Percentiles rank a stretch among this genome's conserved stretches.
These are phyloP conservation scores for Hipparchia semele DNA, from an alignment of 2,888 invertebrate species.

Conservation along the genomic window DNA sequence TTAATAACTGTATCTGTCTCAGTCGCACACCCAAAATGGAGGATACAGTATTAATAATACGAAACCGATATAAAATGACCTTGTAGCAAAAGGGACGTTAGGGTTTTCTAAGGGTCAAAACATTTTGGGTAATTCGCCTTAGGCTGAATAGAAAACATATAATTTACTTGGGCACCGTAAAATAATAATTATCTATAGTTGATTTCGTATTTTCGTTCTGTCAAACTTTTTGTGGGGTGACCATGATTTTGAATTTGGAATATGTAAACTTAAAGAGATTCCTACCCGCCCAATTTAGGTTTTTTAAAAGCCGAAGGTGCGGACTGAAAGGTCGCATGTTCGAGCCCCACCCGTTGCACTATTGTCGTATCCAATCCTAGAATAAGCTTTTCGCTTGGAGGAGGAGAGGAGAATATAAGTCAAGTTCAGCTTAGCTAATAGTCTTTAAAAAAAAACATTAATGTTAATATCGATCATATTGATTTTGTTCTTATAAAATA, in stretches of 20 bases:
- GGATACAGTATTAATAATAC: slow-evolving; percentile 65
- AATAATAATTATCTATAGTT: slow-evolving; percentile 73
- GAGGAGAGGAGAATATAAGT: too few relatives aligned
- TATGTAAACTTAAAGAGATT: neutral
- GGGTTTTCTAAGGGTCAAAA: slow-evolving; percentile 35
- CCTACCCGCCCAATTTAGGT: neutral
- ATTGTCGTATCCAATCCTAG: too few relatives aligned
- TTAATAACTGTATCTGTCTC: slow-evolving; percentile 57
- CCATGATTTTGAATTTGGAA: slow-evolving; percentile 30
- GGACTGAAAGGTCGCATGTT: too few relatives aligned
- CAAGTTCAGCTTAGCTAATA: too few relatives aligned
- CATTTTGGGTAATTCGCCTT: slow-evolving; percentile 42
- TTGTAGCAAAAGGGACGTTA: slow-evolving; percentile 24
- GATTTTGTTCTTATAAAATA: too few relatives aligned
- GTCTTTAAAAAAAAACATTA: too few relatives aligned
- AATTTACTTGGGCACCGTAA: slow-evolving; percentile 70
- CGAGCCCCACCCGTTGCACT: too few relatives aligned
- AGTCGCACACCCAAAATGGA: slow-evolving; percentile 55
- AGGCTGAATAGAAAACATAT: slow-evolving; percentile 56
- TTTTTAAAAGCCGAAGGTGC: too few relatives aligned
- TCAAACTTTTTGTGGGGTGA: slow-evolving; percentile 53
- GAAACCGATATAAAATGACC: slow-evolving; percentile 53
- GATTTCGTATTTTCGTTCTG: slow-evolving; percentile 56
- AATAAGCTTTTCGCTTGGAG: too few relatives aligned
- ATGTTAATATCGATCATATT: too few relatives aligned